Percentiles rank a stretch among this genome's conserved stretches.
Evolutionary conservation across 2,797 vertebrate species (phyloP).

Genomic region (Otolemur crassicaudatus): DNA sequence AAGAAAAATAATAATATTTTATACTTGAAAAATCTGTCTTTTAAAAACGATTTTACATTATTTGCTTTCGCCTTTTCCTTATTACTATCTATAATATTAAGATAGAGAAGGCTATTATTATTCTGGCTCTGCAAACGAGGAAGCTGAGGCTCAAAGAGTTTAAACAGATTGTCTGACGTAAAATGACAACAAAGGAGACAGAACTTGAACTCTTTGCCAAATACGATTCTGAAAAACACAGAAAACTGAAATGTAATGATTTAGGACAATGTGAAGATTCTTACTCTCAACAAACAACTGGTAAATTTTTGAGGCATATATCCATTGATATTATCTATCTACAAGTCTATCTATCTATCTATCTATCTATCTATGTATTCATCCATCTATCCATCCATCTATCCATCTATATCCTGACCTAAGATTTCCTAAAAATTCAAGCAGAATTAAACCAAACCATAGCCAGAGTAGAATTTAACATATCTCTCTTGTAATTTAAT

Average conservation of each 20-base stretch:
- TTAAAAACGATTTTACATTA: not conserved
- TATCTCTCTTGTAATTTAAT: not conserved
- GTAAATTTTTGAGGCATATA: not conserved
- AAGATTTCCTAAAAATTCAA: not conserved
- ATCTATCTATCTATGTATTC: not conserved
- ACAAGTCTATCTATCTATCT: not conserved
- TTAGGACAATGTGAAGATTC: not conserved
- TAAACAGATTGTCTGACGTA: not conserved
- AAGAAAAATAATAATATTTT: not conserved
- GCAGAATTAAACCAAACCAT: not conserved
- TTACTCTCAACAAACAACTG: not conserved
- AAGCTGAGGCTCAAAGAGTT: not conserved
- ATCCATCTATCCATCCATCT: not conserved
- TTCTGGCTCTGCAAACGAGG: not conserved
- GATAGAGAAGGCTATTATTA: not conserved
- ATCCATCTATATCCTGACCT: not conserved
- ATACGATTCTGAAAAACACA: not conserved
- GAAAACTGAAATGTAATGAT: not conserved
- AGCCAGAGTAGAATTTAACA: not conserved
- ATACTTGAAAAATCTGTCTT: not conserved
- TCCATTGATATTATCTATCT: not conserved
- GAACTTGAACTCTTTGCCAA: not conserved
- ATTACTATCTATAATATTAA: not conserved
- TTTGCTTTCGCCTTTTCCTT: conserved; percentile 5
- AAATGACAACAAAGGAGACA: not conserved